phyloP scores from a whole-genome alignment of 2,113 vertebrate species.

The Brachyhypopomus occidentalis region DNA sequence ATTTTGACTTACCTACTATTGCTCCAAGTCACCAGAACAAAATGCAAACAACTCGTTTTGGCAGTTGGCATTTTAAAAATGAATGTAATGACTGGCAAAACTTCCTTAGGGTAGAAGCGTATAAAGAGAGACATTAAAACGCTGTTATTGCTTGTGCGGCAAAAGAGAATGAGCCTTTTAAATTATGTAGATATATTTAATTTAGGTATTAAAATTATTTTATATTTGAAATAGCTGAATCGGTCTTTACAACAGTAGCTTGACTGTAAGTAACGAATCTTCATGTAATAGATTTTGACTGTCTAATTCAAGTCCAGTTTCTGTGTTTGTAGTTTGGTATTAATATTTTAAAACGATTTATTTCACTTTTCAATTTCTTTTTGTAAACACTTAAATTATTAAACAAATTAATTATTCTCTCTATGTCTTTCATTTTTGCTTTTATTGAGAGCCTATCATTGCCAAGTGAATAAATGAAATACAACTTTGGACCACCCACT shows the following conservation, averaged over 20 bases:
- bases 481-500: background rate
- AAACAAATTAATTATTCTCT: background rate
- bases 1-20: background rate
- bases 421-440: background rate
- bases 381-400: no score
- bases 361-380: no score
- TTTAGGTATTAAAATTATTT: no score
- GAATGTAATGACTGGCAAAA: background rate
- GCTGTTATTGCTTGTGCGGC: no score
- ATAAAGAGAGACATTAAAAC: no score
- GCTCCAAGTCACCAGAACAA: background rate
- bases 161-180: no score
- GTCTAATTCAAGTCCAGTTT: no score
- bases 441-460: no score
- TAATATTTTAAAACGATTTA: no score
- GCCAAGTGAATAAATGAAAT: background rate
- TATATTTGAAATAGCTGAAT: no score
- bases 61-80: background rate
- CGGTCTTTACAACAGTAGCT: background rate
- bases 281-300: background rate
- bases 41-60: background rate
- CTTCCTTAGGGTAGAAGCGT: background rate
- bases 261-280: background rate
- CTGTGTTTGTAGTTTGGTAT: background rate
- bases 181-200: no score